A percentile compares a stretch with the other conserved stretches of the same genome.
Evolutionary conservation across 2,113 vertebrate species (phyloP).

Genomic region (Mus spicilegus): DNA sequence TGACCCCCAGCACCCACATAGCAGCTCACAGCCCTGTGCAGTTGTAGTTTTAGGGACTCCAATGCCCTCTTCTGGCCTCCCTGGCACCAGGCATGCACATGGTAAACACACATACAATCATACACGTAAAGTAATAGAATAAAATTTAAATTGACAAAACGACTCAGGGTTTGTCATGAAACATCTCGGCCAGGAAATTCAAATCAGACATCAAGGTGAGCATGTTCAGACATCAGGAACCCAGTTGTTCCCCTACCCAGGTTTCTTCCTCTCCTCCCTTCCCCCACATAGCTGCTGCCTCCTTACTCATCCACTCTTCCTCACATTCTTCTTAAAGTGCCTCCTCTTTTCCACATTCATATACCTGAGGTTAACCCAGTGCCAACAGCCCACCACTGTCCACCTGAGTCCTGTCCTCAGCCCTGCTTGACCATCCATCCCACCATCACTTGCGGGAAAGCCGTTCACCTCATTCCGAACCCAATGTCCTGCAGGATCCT

Average conservation of each 20-base stretch:
- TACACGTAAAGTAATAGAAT: neutral
- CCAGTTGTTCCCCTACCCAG: neutral
- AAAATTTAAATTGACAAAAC: neutral
- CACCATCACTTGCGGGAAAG: neutral
- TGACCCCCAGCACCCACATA: neutral
- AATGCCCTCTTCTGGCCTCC: neutral
- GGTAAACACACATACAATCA: too few species aligned
- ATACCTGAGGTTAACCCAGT: neutral
- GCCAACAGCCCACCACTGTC: neutral
- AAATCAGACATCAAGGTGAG: constrained; percentile 11
- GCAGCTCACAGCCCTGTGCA: neutral
- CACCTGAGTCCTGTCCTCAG: neutral
- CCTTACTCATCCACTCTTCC: neutral
- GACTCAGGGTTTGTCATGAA: constrained; percentile 24
- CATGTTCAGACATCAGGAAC: neutral
- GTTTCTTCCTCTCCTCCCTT: neutral
- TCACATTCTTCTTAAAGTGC: neutral
- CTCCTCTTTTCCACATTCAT: neutral
- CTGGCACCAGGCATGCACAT: neutral
- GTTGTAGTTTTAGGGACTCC: neutral
- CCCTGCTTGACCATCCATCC: neutral
- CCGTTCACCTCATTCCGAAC: neutral
- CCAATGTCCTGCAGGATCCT: neutral
- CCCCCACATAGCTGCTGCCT: neutral
- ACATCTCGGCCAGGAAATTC: constrained; percentile 27